Conservation (phyloP, 2,888 invertebrate genomes). For the Chorisops tibialis region DNA sequence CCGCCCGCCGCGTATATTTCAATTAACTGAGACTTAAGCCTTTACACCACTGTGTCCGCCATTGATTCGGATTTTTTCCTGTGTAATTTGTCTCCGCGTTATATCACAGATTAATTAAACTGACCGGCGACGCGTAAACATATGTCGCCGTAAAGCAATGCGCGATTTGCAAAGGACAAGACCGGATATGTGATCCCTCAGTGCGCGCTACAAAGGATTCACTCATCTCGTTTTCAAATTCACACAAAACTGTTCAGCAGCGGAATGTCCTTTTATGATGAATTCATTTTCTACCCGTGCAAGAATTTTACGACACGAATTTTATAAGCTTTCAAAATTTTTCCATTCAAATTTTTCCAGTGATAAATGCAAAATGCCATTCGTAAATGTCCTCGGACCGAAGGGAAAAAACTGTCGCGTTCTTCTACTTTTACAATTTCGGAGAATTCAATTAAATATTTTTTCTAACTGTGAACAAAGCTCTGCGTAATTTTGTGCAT, state of each 20-base stretch:
- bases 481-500: not conserved
- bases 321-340: constrained; percentile 23
- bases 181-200: constrained; percentile 10
- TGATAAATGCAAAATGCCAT: not conserved
- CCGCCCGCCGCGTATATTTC: constrained; percentile 30
- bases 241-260: not conserved
- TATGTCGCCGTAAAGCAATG: constrained; percentile 30
- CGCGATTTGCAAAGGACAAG: constrained; percentile 28
- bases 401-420: too few species aligned
- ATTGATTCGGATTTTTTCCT: constrained; percentile 1
- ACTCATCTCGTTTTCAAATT: constrained; percentile 10
- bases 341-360: not conserved
- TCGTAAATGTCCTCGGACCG: not conserved
- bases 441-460: constrained; percentile 25
- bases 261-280: constrained; percentile 27
- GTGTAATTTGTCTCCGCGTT: constrained; percentile 23
- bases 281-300: constrained; percentile 22
- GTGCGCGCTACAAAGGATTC: constrained; percentile 13
- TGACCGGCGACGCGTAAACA: constrained; percentile 33
- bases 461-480: too few species aligned
- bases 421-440: constrained; percentile 2
- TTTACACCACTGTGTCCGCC: constrained; percentile 1
- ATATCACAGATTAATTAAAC: constrained; percentile 34
- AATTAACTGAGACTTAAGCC: constrained; percentile 31
- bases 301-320: constrained; percentile 26